Conservation (phyloP, 2,113 vertebrate genomes). For the Coracopsis vasa region DNA sequence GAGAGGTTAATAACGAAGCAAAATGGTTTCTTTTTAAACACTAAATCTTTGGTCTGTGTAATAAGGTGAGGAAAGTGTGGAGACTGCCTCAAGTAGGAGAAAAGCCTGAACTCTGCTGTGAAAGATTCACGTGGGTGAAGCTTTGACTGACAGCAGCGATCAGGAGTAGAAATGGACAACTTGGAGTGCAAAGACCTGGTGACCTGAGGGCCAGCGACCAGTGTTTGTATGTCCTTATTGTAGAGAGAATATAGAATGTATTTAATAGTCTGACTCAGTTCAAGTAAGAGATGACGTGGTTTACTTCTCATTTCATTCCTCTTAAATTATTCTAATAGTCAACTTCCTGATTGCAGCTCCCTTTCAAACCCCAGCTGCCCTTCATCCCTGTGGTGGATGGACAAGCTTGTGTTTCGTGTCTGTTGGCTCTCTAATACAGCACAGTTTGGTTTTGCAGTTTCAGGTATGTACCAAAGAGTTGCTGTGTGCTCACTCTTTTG, state of each 20-base stretch:
- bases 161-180: neutral
- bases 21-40: neutral
- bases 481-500: neutral
- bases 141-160: neutral
- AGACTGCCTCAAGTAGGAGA: neutral
- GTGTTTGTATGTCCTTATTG: neutral
- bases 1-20: neutral
- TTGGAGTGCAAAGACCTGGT: neutral
- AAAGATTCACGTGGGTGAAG: neutral
- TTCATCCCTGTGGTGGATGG: neutral
- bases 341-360: neutral
- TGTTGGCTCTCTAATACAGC: neutral
- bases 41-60: neutral
- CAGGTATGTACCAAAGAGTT: conserved; percentile 42
- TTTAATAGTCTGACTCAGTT: neutral
- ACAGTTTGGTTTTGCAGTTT: neutral
- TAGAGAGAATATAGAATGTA: neutral
- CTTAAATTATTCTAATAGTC: conserved; percentile 31
- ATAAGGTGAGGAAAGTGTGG: neutral
- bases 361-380: neutral
- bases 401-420: neutral
- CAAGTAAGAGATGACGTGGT: neutral
- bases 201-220: neutral
- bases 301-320: conserved; percentile 31
- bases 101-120: neutral